Base-by-base conservation (phyloP, 2,888 invertebrate genomes). In the Caprella mutica region DNA sequence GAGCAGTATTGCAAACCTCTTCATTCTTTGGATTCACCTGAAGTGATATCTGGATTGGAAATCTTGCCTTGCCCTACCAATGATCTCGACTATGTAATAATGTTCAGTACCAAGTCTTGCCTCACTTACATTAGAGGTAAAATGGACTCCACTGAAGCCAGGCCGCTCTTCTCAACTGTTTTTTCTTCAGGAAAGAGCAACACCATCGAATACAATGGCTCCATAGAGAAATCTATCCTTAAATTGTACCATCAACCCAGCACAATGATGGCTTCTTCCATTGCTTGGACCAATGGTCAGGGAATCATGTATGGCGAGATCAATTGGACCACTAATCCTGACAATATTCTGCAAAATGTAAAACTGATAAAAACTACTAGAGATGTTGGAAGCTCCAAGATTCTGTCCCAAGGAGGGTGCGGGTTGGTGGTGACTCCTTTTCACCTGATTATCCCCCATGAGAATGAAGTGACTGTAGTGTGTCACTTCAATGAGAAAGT, bases 211-310 rank as follows among this genome's bases (percentile, higher is more conserved):
- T 77, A 80, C 40, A 80, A 84, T 55, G 86, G 86, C 76, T 70
- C 61, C 51, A 64, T 57, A 42, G 50, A 56, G 14, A 33, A 21
- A 29, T 65, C 58, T 12, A 51, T 46, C 33, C 42, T 64, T 17
- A 51, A 58, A 39, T 42, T 64, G 12, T 58, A 52, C 52, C 60
- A 65, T 48, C 24, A 44, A 21, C 33, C 68, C 61, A 55, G 50
- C 39, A 43, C 61, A 6, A 30, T 46, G n/a, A 75, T 78, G 44
- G 90, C 91, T 0, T 83, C 81, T 68, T 80, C 81, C 2, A 87
- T 90, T 76, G 89, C 85, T 1, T 93, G 92, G 92, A 77, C 92
- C 68, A 86, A 86, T 19, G 87, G 85, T 67, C 81, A 83, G 26
- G 90, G 89, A 8, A 80, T 93, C 66, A 82, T 83, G 86, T 39